Evolutionary conservation across 1,140 invertebrate genomes (phyloP), one percentile per base, ranked within the genome.

Genomic region (Pseudachorutes palmiensis): DNA sequence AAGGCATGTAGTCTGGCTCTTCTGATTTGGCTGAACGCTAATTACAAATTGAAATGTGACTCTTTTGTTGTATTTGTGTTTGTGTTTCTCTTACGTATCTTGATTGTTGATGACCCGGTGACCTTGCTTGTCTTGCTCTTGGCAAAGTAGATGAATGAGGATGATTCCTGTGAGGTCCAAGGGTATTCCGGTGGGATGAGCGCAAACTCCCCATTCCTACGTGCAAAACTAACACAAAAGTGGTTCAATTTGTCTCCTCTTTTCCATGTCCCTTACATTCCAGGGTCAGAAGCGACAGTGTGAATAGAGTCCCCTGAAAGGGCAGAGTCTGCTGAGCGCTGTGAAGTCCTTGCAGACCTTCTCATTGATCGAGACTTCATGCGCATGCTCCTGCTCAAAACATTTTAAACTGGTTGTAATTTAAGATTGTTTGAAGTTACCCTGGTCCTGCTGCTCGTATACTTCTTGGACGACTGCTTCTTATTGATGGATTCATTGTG

Each of bases 271-370:
- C 55, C 61, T 68, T 60, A 67, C 65, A 64, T 32, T 60, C 74
- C 74, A 76, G 75, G 78, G 67, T 83, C 82, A 16, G 81, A 81
- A 66, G 82, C 74, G 12, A 70, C 67, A 49, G 72, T 71, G 28
- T 68, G 68, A 12, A 68, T 70, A 3, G 67, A 69, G 55, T 74
- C 70, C 5, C 5, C 51, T 30, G 72, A 81, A 45, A 83, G 75
- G 12, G 81, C 82, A 16, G 82, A 85, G 72, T 88, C 85, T 0
- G 83, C 83, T 1, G 89, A 90, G 67, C 86, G 82, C 60, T 88
- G 86, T 1, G 86, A 88, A 31, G 81, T 81, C 55, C 88, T 82
- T 33, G 85, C 82, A 3, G 88, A 88, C 70, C 85, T 80, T 72
- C 84, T 81, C 71, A 82, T 81, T 2, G 84, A 85, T 32, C 72